These are phyloP conservation scores for Myioborus melanocephalus DNA, from an alignment of 2,797 vertebrate genomes.

Conservation along the genomic window DNA sequence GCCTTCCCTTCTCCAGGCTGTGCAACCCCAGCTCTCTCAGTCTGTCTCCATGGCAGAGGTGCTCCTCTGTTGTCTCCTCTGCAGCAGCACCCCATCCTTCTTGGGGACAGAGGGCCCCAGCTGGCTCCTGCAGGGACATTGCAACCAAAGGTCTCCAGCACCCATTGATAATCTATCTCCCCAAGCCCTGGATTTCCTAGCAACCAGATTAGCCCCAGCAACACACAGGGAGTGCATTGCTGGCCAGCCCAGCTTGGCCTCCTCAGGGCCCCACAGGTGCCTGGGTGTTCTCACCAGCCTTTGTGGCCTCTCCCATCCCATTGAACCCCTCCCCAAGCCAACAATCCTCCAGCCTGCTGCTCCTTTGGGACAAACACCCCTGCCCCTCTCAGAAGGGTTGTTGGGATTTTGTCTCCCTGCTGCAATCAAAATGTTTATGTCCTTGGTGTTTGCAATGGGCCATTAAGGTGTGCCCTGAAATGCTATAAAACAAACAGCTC, in stretches of 20 bases:
- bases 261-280: accelerated
- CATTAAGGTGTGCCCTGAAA: neutral
- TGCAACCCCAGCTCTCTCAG: neutral
- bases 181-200: neutral
- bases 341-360: neutral
- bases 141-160: neutral
- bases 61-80: neutral
- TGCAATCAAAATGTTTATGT: neutral
- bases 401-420: neutral
- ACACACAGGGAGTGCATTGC: accelerated
- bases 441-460: neutral
- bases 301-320: accelerated
- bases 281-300: neutral
- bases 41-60: neutral
- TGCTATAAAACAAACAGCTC: neutral
- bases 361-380: accelerated
- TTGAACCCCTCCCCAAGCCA: neutral
- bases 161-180: neutral
- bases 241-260: neutral
- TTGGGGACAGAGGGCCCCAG: neutral
- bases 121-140: neutral
- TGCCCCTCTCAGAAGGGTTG: neutral
- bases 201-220: neutral
- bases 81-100: neutral
- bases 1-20: neutral